phyloP scores from a whole-genome alignment of 2,888 invertebrate species.

The Agrotis clavis region DNA sequence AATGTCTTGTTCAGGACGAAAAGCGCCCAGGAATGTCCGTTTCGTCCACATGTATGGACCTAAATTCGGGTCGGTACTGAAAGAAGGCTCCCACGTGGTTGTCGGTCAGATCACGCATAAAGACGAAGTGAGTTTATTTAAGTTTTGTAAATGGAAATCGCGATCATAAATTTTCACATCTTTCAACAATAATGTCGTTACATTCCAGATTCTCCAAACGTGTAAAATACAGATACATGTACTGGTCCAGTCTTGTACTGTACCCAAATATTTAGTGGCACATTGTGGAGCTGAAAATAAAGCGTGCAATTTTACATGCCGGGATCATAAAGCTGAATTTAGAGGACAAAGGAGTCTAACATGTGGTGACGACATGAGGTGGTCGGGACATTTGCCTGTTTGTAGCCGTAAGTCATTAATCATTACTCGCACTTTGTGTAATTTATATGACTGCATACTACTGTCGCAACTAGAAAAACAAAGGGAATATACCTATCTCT shows the following conservation, averaged over 20 bases:
- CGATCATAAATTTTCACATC: conserved; percentile 42
- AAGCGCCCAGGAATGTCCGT: conserved; percentile 72
- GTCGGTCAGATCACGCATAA: conserved; percentile 80
- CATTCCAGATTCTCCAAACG: conserved; percentile 81
- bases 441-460: conserved; percentile 17
- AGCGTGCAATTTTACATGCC: conserved; percentile 83
- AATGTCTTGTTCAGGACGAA: conserved; percentile 77
- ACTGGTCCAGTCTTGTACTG: conserved; percentile 81
- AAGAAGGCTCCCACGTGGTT: conserved; percentile 82
- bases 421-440: conserved; percentile 27
- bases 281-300: conserved; percentile 77
- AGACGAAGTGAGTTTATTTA: conserved; percentile 75
- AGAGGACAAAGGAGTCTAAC: conserved; percentile 72
- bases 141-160: conserved; percentile 30
- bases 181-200: conserved; percentile 47
- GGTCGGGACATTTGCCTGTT: conserved; percentile 82
- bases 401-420: conserved; percentile 78
- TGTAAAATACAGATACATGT: conserved; percentile 88
- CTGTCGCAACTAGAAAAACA: conserved; percentile 34
- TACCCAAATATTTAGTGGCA: conserved; percentile 79
- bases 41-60: conserved; percentile 85
- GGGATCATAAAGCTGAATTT: conserved; percentile 75
- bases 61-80: conserved; percentile 81
- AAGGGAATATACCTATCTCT: conserved; percentile 26
- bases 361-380: conserved; percentile 79